These are phyloP conservation scores for Homalodisca vitripennis DNA, from an alignment of 1,140 invertebrate genomes.

Conservation along the genomic window DNA sequence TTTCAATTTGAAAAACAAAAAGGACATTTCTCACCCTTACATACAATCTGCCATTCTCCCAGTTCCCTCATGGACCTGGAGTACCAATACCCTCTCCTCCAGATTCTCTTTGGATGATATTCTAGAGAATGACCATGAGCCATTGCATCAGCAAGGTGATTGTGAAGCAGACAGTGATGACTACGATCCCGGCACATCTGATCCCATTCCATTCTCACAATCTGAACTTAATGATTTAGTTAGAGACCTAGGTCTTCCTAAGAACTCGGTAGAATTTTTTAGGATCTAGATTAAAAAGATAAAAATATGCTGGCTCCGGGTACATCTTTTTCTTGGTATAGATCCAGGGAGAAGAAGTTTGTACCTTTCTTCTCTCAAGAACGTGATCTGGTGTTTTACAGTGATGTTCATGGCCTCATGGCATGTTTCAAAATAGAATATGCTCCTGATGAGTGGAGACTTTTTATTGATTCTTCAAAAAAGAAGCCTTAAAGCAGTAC, in stretches of 20 bases:
- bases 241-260: slow-evolving; percentile 35
- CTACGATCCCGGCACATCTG: slow-evolving; percentile 5
- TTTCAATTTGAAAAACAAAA: slow-evolving; percentile 38
- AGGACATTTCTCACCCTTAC: slow-evolving; percentile 32
- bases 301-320: slow-evolving; percentile 33
- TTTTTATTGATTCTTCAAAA: slow-evolving; percentile 46
- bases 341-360: slow-evolving; percentile 32
- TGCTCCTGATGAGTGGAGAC: slow-evolving; percentile 19
- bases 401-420: slow-evolving; percentile 36
- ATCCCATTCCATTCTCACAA: slow-evolving; percentile 23
- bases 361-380: slow-evolving; percentile 29
- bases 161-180: slow-evolving; percentile 14
- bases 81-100: slow-evolving; percentile 33
- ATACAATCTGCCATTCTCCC: slow-evolving; percentile 31
- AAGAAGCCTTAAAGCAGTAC: slow-evolving; percentile 47
- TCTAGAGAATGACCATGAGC: slow-evolving; percentile 19
- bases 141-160: slow-evolving; percentile 16
- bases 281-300: slow-evolving; percentile 36
- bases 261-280: slow-evolving; percentile 33
- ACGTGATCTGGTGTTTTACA: slow-evolving; percentile 33
- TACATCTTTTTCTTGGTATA: slow-evolving; percentile 26
- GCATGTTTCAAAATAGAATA: slow-evolving; percentile 21
- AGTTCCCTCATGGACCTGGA: slow-evolving; percentile 33
- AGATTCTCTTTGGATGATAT: slow-evolving; percentile 23
- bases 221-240: slow-evolving; percentile 35